These are phyloP conservation scores for Halyomorpha halys DNA, from an alignment of 1,140 invertebrate species.

Conservation along the genomic window DNA sequence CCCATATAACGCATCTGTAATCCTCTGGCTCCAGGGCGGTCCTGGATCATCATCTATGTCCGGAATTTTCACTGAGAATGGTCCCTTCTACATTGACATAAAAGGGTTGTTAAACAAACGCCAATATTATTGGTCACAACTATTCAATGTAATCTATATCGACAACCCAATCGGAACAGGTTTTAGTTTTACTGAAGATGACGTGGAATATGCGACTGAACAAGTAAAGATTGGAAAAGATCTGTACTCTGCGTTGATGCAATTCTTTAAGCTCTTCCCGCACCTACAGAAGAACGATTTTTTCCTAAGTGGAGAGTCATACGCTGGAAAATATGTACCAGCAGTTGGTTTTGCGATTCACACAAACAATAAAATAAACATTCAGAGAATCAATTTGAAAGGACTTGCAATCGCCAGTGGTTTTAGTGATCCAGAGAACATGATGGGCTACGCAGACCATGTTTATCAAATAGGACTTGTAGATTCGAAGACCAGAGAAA, in stretches of 20 bases:
- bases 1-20: constrained; percentile 49
- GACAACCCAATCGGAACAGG: constrained; percentile 44
- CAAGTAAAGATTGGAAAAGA: constrained; percentile 50
- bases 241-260: constrained; percentile 37
- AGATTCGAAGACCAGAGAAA: constrained; percentile 38
- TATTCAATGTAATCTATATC: constrained; percentile 31
- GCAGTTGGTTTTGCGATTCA: constrained; percentile 42
- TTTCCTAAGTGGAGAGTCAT: constrained; percentile 43
- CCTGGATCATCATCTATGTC: constrained; percentile 70
- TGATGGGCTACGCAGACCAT: constrained; percentile 52
- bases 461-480: constrained; percentile 53
- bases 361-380: constrained; percentile 27
- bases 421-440: constrained; percentile 50
- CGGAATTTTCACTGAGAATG: constrained; percentile 68
- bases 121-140: constrained; percentile 65
- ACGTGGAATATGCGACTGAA: constrained; percentile 53
- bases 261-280: constrained; percentile 57
- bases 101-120: constrained; percentile 40
- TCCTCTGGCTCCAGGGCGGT: constrained; percentile 77
- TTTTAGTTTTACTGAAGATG: constrained; percentile 55
- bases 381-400: constrained; percentile 33
- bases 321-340: constrained; percentile 47
- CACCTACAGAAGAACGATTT: constrained; percentile 30
- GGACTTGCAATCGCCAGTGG: constrained; percentile 55
- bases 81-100: constrained; percentile 17